Percentiles rank a stretch among this genome's conserved stretches.
These are phyloP conservation scores for Platyura marginata DNA, from an alignment of 1,140 invertebrate genomes.

Conservation along the genomic window DNA sequence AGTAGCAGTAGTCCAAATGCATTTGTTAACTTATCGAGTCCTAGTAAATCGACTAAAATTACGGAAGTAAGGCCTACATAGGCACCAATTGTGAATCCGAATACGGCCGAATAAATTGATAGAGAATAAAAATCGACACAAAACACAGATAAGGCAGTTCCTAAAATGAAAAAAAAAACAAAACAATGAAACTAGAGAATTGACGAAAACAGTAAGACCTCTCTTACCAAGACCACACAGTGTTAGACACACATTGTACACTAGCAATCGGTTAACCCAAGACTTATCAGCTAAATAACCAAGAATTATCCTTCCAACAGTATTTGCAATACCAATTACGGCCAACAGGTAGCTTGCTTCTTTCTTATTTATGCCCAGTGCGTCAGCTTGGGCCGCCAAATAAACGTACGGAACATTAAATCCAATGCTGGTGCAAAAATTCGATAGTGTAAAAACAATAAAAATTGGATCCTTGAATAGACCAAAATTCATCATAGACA, in stretches of 20 bases:
- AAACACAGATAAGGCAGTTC: slow-evolving; percentile 55
- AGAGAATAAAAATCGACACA: slow-evolving; percentile 49
- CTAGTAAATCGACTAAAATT: slow-evolving; percentile 69
- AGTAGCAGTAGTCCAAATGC: slow-evolving; percentile 80
- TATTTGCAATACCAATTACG: slow-evolving; percentile 72
- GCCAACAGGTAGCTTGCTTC: slow-evolving; percentile 47
- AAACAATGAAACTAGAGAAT: not conserved
- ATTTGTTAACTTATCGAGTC: slow-evolving; percentile 75
- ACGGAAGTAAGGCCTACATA: slow-evolving; percentile 87
- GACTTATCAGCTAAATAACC: slow-evolving; percentile 74
- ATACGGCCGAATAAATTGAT: slow-evolving; percentile 57
- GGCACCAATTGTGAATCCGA: slow-evolving; percentile 78
- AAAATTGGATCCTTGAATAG: slow-evolving; percentile 74
- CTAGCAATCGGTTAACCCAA: slow-evolving; percentile 66
- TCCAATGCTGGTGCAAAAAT: slow-evolving; percentile 90
- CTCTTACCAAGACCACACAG: slow-evolving; percentile 62
- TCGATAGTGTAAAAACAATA: slow-evolving; percentile 77
- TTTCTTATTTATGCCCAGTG: slow-evolving; percentile 32
- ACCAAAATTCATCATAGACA: slow-evolving; percentile 69
- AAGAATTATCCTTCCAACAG: slow-evolving; percentile 67
- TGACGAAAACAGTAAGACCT: not conserved
- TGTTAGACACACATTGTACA: slow-evolving; percentile 77
- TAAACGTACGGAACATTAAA: slow-evolving; percentile 91
- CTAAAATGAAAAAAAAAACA: slow-evolving; percentile 34
- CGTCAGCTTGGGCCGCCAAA: slow-evolving; percentile 44